These are phyloP conservation scores for Drosophila mojavensis DNA, from an alignment of 1,140 invertebrate genomes.

Conservation along the genomic window DNA sequence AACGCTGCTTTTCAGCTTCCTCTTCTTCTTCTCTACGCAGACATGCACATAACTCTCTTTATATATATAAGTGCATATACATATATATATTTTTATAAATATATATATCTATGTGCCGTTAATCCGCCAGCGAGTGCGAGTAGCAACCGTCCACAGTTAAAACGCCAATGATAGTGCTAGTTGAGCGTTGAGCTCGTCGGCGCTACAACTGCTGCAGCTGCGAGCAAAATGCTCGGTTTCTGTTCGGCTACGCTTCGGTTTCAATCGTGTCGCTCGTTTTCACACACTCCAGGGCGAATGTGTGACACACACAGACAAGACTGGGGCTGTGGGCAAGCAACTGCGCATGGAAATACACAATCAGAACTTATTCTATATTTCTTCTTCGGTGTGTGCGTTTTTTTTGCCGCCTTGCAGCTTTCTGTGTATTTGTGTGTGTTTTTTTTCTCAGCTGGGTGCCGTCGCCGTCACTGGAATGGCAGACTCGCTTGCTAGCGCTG, in stretches of 20 bases:
- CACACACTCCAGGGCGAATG: conserved; percentile 8
- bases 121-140: conserved; percentile 78
- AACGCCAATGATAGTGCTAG: conserved; percentile 83
- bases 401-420: conserved; percentile 36
- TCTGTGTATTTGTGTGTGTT: not conserved
- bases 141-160: conserved; percentile 84
- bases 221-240: conserved; percentile 25
- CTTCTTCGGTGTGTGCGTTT: not conserved
- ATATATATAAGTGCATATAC: conserved; percentile 45
- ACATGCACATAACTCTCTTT: conserved; percentile 55
- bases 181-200: conserved; percentile 35
- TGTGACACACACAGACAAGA: not conserved
- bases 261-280: conserved; percentile 1
- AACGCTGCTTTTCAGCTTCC: conserved; percentile 45
- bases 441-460: conserved; percentile 60
- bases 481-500: conserved; percentile 22
- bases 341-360: conserved; percentile 36
- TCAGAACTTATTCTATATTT: conserved; percentile 21
- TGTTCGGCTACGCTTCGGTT: conserved; percentile 40
- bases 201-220: conserved; percentile 53
- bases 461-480: conserved; percentile 47
- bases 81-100: conserved; percentile 51
- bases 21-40: conserved; percentile 59
- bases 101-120: conserved; percentile 69
- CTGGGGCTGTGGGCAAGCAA: conserved; percentile 2